Conservation (phyloP, 2,797 vertebrate species). For the Emys orbicularis region DNA sequence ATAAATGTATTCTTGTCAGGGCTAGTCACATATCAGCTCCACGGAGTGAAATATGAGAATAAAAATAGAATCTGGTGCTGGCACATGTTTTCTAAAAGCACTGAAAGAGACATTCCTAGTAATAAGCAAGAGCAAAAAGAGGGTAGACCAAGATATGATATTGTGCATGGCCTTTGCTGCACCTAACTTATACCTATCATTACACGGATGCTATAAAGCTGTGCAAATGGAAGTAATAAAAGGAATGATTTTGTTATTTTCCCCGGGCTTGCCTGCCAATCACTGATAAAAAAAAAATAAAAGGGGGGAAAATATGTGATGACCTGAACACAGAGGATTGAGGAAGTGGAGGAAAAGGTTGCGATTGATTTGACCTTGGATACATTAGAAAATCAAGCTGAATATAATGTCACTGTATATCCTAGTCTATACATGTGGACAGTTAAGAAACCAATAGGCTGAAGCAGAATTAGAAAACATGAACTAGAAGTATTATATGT, state of each 20-base stretch:
- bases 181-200: background rate
- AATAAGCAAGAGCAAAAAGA: slow-evolving; percentile 45
- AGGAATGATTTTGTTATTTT: background rate
- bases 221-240: slow-evolving; percentile 49
- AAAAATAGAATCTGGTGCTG: slow-evolving; percentile 56
- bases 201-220: background rate
- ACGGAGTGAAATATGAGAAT: slow-evolving; percentile 65
- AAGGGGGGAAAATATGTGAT: slow-evolving; percentile 11
- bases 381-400: slow-evolving; percentile 43
- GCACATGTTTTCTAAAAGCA: slow-evolving; percentile 42
- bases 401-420: background rate
- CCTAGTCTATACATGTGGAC: background rate
- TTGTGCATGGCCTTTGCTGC: background rate
- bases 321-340: background rate
- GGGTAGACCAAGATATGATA: background rate
- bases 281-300: slow-evolving; percentile 5
- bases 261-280: slow-evolving; percentile 10
- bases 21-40: slow-evolving; percentile 43
- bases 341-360: slow-evolving; percentile 12
- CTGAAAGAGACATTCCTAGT: slow-evolving; percentile 1
- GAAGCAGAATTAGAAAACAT: background rate
- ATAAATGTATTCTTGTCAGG: slow-evolving; percentile 61
- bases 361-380: slow-evolving; percentile 48
- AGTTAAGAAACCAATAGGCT: background rate
- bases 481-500: background rate